These are phyloP conservation scores for Pararge aegeria DNA, from an alignment of 1,140 invertebrate species.

Conservation along the genomic window DNA sequence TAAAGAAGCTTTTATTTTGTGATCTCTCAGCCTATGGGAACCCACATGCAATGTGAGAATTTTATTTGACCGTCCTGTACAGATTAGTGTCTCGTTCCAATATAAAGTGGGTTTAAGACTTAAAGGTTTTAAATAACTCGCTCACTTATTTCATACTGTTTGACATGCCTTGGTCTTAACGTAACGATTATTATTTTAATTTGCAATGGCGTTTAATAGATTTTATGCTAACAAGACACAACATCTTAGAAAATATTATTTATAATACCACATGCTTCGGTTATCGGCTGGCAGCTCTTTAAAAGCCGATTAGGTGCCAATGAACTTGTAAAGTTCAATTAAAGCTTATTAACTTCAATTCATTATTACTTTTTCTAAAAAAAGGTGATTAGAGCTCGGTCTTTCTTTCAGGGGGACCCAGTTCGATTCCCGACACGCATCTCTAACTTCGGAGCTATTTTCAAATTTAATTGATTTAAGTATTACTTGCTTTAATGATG, in stretches of 20 bases:
- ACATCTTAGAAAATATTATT: constrained; percentile 1
- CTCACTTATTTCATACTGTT: constrained; percentile 16
- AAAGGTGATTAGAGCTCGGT: too few species aligned
- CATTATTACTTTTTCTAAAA: too few species aligned
- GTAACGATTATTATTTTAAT: constrained; percentile 13
- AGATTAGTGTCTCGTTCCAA: constrained; percentile 18
- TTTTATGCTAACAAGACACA: background rate
- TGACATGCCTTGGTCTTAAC: constrained; percentile 15
- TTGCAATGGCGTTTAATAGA: constrained; percentile 14
- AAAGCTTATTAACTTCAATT: too few species aligned
- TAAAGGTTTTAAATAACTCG: constrained; percentile 16
- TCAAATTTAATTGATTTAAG: too few species aligned
- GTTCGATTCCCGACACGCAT: too few species aligned
- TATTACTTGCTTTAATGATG: too few species aligned
- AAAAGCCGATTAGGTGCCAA: background rate
- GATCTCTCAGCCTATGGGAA: background rate
- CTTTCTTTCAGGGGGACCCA: too few species aligned
- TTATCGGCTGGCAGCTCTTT: background rate
- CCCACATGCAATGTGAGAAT: constrained; percentile 5
- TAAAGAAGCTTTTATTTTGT: background rate
- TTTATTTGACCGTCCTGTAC: background rate
- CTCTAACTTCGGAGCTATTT: too few species aligned
- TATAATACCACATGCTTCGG: background rate
- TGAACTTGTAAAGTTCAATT: background rate
- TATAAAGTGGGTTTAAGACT: constrained; percentile 15